These are phyloP conservation scores for Rhinoraja longicauda DNA, from an alignment of 2,797 vertebrate species.

Conservation along the genomic window DNA sequence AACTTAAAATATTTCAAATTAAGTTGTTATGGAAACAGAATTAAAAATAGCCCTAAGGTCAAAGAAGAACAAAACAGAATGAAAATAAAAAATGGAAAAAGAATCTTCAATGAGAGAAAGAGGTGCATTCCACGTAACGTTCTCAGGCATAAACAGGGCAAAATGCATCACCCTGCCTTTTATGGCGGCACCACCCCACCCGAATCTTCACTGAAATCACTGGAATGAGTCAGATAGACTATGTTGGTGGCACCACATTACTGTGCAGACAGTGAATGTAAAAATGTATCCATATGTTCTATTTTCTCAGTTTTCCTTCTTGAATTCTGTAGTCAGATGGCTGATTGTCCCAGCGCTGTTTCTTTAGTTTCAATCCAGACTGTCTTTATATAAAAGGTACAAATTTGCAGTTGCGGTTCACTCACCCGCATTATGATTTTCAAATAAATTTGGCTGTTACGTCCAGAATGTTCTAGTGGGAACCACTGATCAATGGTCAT, in stretches of 20 bases:
- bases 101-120: not conserved
- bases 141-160: not conserved
- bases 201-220: not conserved
- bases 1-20: not conserved
- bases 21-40: not conserved
- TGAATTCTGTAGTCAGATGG: not conserved
- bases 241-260: not conserved
- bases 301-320: not conserved
- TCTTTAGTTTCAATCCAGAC: not conserved
- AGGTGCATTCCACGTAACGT: not conserved
- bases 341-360: not conserved
- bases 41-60: not conserved
- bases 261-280: not conserved
- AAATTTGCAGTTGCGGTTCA: conserved; percentile 1
- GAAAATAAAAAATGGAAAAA: not conserved
- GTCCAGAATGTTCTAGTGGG: conserved; percentile 72
- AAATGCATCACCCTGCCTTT: not conserved
- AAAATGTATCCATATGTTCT: not conserved
- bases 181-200: not conserved
- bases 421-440: conserved; percentile 33
- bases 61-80: not conserved
- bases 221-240: not conserved
- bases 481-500: conserved; percentile 85
- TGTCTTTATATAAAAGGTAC: not conserved
- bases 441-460: conserved; percentile 6